Evolutionary conservation across 2,888 invertebrate genomes (phyloP).

Genomic region (Dicyrtoma fusca): DNA sequence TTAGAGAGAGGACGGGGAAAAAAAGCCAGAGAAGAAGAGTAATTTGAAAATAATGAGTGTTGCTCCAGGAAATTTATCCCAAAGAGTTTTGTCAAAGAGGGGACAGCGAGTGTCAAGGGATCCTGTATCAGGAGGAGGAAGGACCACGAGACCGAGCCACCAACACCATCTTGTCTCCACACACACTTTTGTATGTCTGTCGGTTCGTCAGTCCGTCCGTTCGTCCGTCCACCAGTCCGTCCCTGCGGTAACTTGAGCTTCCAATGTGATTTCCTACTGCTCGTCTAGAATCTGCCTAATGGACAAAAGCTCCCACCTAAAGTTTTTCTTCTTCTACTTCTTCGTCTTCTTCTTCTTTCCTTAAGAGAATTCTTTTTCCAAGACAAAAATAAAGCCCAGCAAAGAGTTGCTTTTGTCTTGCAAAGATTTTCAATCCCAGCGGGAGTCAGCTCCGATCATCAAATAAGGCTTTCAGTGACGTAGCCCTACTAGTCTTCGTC

Average conservation of each 20-base stretch:
- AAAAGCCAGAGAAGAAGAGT: conserved; percentile 9
- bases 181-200: not conserved
- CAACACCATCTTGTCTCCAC: not conserved
- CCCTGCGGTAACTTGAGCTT: conserved; percentile 20
- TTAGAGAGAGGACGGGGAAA: conserved; percentile 6
- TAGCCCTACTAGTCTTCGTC: not conserved
- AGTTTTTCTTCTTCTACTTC: conserved; percentile 10
- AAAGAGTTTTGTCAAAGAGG: conserved; percentile 16
- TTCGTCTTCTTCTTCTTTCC: not conserved
- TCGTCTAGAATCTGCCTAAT: conserved; percentile 22
- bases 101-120: conserved; percentile 19
- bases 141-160: not conserved
- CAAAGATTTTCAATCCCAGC: conserved; percentile 33
- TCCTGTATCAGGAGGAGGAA: not conserved
- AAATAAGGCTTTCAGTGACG: conserved; percentile 31
- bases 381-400: not conserved
- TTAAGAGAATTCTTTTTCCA: not conserved
- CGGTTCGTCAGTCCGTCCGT: not conserved
- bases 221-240: conserved; percentile 1
- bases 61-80: conserved; percentile 17
- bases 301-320: conserved; percentile 26
- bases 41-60: conserved; percentile 36
- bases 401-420: conserved; percentile 21
- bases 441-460: conserved; percentile 32
- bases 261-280: not conserved